These are phyloP conservation scores for Zapus hudsonius DNA, from an alignment of 2,113 vertebrate species.

Conservation along the genomic window DNA sequence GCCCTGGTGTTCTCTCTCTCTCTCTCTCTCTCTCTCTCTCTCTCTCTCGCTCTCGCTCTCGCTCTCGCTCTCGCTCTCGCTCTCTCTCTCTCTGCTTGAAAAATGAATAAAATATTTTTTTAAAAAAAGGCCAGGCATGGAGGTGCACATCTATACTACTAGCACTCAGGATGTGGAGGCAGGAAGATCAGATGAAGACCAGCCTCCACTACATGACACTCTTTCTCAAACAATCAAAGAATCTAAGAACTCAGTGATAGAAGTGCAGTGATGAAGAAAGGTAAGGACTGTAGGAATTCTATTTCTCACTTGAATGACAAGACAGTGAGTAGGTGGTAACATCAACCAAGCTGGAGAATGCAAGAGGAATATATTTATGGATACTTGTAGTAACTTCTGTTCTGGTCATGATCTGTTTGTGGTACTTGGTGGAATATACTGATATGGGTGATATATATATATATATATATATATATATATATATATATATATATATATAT, in stretches of 20 bases:
- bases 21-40: no score
- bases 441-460: neutral
- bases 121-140: neutral
- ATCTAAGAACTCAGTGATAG: neutral
- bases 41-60: no score
- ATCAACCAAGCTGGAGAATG: neutral
- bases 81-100: no score
- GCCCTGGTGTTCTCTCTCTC: no score
- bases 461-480: no score
- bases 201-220: neutral
- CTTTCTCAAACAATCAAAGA: neutral
- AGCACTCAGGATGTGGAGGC: neutral
- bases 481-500: no score
- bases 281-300: neutral
- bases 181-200: neutral
- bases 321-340: neutral
- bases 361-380: neutral
- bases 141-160: neutral
- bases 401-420: neutral
- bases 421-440: neutral
- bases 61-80: no score
- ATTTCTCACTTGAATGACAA: slow-evolving; percentile 4
- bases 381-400: neutral
- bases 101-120: no score
- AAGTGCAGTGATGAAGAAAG: neutral